phyloP scores from a whole-genome alignment of 23 tunicate species.

The Oikopleura albicans region DNA sequence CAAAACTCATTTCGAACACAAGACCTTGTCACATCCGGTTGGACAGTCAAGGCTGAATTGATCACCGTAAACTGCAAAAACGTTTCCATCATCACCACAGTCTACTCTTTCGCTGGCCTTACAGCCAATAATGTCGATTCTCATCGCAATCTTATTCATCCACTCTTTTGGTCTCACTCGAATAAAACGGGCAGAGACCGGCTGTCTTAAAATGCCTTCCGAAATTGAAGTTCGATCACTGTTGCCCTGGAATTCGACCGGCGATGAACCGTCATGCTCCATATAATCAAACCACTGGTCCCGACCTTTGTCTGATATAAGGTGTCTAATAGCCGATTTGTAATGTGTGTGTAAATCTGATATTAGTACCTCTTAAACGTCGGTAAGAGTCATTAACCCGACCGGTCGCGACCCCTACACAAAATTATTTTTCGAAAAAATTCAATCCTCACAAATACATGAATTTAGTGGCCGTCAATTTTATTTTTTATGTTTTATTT shows the following conservation, averaged over 20 bases:
- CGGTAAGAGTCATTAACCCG: too few relatives aligned
- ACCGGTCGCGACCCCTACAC: too few relatives aligned
- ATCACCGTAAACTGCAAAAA: neutral
- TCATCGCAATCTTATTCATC: slow-evolving; percentile 44
- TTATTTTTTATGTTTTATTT: too few relatives aligned
- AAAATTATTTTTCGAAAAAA: too few relatives aligned
- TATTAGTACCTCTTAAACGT: too few relatives aligned
- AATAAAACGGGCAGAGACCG: slow-evolving; percentile 40
- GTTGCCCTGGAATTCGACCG: neutral
- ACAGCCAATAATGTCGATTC: slow-evolving; percentile 63
- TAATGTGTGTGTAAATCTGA: too few relatives aligned
- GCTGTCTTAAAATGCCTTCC: slow-evolving; percentile 57
- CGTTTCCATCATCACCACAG: neutral
- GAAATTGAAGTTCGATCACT: slow-evolving; percentile 10
- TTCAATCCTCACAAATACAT: too few relatives aligned
- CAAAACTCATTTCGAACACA: too few relatives aligned
- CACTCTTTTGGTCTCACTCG: slow-evolving; percentile 43
- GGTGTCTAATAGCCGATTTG: too few relatives aligned
- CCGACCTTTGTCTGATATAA: neutral
- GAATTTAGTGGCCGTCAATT: too few relatives aligned
- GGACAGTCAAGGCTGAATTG: neutral
- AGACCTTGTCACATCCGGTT: slow-evolving; percentile 31
- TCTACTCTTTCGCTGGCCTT: slow-evolving; percentile 8
- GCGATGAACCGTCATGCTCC: neutral
- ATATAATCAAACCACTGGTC: neutral